phyloP scores from a whole-genome alignment of 2,797 vertebrate species.

The Uromys caudimaculatus region DNA sequence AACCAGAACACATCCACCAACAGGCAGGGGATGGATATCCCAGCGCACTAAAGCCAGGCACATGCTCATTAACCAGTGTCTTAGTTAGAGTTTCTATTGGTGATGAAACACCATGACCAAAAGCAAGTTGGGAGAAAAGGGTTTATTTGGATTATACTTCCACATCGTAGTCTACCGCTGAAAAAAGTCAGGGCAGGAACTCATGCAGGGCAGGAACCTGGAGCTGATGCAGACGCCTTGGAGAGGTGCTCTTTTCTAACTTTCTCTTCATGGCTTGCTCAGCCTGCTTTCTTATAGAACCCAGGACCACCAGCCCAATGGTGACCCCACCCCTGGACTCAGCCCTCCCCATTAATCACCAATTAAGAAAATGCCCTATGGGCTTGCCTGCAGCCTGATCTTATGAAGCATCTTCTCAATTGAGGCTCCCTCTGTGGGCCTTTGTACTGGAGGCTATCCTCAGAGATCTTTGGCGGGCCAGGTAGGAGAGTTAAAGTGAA shows the following conservation, averaged over 20 bases:
- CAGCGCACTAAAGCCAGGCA: rapidly evolving
- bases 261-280: not conserved
- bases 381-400: not conserved
- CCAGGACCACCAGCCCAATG: not conserved
- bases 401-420: not conserved
- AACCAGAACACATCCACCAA: not conserved
- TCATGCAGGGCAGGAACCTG: not conserved
- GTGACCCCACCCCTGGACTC: no score
- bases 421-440: not conserved
- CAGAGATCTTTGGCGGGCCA: no score
- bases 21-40: not conserved
- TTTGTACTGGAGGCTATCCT: no score
- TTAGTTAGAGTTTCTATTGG: not conserved
- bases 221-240: not conserved
- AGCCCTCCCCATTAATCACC: no score
- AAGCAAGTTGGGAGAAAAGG: not conserved
- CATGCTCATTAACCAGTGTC: not conserved
- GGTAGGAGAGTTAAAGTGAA: no score
- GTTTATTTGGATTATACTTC: not conserved
- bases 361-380: not conserved
- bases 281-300: not conserved
- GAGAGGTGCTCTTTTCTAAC: no score
- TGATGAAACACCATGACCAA: not conserved
- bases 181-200: not conserved
- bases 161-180: no score